These are phyloP conservation scores for Periparus ater DNA, from an alignment of 2,797 vertebrate species.

Conservation along the genomic window DNA sequence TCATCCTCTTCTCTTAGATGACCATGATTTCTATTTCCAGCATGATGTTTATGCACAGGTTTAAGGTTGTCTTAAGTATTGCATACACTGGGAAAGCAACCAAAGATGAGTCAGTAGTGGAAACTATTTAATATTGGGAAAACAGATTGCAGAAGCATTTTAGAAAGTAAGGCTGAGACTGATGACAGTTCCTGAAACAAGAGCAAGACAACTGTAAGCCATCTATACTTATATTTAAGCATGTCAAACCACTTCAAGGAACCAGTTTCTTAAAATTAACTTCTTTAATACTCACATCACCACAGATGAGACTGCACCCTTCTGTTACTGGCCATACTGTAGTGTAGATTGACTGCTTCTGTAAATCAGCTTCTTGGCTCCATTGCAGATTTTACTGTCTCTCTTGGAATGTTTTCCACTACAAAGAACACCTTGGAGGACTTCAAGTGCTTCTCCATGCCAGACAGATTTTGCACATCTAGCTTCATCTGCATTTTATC, in stretches of 20 bases:
- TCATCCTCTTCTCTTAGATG: not conserved
- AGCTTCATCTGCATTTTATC: not conserved
- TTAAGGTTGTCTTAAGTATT: not conserved
- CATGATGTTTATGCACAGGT: slow-evolving; percentile 21
- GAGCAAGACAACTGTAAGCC: not conserved
- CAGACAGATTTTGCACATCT: not conserved
- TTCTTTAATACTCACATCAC: not conserved
- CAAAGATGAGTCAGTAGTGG: slow-evolving; percentile 56
- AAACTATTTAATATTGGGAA: slow-evolving; percentile 55
- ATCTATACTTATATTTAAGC: not conserved
- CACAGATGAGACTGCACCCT: not conserved
- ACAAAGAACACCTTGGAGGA: not conserved
- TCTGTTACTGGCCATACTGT: not conserved
- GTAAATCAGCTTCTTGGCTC: not conserved
- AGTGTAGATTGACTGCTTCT: not conserved
- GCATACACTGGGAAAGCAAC: slow-evolving; percentile 29
- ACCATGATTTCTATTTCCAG: not conserved
- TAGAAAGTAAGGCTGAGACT: slow-evolving; percentile 13
- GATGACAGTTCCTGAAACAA: not conserved
- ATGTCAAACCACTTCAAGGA: not conserved
- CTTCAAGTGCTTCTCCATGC: not conserved
- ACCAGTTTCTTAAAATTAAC: not conserved
- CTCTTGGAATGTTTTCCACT: not conserved
- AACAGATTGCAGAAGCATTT: slow-evolving; percentile 43
- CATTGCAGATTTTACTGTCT: not conserved